Conservation (phyloP, 2,888 invertebrate species). For the Yponomeuta sedellus region DNA sequence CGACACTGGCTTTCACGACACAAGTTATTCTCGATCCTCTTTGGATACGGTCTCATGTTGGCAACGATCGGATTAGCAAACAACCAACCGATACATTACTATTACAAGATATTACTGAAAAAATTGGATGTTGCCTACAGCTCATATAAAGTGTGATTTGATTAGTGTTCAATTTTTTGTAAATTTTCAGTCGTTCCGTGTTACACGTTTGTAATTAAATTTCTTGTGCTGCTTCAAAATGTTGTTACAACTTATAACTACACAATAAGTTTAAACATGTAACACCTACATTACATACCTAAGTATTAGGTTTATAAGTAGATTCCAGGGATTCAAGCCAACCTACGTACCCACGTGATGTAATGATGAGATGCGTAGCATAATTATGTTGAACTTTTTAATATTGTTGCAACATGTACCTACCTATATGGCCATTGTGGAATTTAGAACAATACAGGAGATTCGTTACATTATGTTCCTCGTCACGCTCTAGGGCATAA, state of each 20-base stretch:
- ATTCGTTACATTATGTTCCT: constrained; percentile 45
- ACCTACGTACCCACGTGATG: neutral
- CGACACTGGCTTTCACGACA: constrained; percentile 77
- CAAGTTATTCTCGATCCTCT: constrained; percentile 78
- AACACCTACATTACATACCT: too few species aligned
- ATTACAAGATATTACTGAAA: constrained; percentile 72
- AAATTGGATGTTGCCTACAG: constrained; percentile 58
- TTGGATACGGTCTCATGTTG: constrained; percentile 79
- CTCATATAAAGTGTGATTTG: constrained; percentile 47
- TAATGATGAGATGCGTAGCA: neutral
- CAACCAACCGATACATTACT: constrained; percentile 79
- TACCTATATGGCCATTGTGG: constrained; percentile 31
- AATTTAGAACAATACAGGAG: constrained; percentile 60
- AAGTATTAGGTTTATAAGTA: too few species aligned
- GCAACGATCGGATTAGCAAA: constrained; percentile 80
- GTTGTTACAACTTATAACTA: neutral
- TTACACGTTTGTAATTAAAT: neutral
- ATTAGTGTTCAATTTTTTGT: neutral
- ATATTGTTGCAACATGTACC: neutral
- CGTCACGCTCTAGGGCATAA: constrained; percentile 62
- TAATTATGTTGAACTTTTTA: neutral
- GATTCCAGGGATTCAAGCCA: too few species aligned
- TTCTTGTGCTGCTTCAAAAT: neutral
- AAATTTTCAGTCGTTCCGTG: constrained; percentile 18
- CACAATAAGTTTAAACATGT: too few species aligned